phyloP scores from a whole-genome alignment of 2,113 vertebrate species.

The Bubo blakistoni region DNA sequence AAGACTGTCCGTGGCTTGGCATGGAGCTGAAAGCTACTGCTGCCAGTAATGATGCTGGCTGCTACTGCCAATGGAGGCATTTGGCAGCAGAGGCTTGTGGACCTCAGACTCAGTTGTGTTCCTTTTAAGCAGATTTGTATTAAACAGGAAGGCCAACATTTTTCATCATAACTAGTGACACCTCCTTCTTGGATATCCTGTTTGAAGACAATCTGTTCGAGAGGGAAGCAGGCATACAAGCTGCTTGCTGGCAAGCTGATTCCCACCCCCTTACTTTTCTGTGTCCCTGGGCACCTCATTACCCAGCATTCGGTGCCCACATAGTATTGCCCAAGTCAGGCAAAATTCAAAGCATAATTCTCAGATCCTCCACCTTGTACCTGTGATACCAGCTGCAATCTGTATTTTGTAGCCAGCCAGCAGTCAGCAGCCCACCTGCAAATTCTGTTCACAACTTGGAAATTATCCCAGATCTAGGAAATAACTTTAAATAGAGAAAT shows the following conservation, averaged over 20 bases:
- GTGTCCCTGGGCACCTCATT: background rate
- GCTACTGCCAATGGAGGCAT: background rate
- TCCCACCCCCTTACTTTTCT: background rate
- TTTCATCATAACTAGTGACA: background rate
- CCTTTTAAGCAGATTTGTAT: background rate
- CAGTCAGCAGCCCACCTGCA: accelerated
- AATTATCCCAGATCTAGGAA: background rate
- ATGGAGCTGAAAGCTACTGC: background rate
- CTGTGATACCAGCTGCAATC: background rate
- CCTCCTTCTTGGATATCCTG: background rate
- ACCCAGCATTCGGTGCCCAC: accelerated
- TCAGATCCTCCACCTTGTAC: background rate
- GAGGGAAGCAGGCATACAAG: background rate
- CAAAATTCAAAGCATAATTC: background rate
- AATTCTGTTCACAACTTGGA: background rate
- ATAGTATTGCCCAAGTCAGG: accelerated
- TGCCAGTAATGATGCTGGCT: background rate
- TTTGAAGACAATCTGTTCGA: background rate
- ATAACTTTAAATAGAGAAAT: background rate
- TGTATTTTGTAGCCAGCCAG: background rate
- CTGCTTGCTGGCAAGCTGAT: background rate
- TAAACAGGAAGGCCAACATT: background rate
- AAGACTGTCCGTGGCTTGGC: background rate
- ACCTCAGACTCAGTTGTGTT: background rate
- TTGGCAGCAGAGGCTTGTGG: background rate